phyloP scores from a whole-genome alignment of 2,888 invertebrate species.

The Elegia similella region DNA sequence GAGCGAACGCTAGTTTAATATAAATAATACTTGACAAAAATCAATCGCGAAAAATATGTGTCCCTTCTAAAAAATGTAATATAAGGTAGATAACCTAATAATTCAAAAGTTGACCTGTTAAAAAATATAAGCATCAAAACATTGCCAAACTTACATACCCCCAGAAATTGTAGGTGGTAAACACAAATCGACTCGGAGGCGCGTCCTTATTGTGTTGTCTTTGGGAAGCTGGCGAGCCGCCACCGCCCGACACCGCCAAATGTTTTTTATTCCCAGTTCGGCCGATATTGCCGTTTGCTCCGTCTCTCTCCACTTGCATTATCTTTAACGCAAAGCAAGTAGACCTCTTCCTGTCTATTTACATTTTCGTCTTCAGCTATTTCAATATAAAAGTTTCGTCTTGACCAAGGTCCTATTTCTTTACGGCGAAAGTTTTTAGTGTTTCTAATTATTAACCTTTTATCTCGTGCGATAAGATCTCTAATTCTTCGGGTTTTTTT shows the following conservation, averaged over 20 bases:
- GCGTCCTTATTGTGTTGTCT: constrained; percentile 74
- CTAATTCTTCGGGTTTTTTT: too few species aligned
- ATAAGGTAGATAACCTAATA: too few species aligned
- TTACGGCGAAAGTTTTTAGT: not conserved
- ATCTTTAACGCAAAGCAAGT: constrained; percentile 3
- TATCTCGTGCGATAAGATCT: too few species aligned
- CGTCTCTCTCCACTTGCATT: constrained; percentile 28
- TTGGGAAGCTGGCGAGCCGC: constrained; percentile 62
- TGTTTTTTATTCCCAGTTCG: constrained; percentile 59
- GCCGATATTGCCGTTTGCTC: constrained; percentile 65
- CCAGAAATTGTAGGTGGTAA: constrained; percentile 59
- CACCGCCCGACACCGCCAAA: constrained; percentile 56
- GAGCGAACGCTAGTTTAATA: too few species aligned
- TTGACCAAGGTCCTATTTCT: not conserved
- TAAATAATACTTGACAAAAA: too few species aligned
- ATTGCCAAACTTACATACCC: constrained; percentile 3
- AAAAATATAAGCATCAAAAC: too few species aligned
- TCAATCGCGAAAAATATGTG: too few species aligned
- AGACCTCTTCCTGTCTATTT: constrained; percentile 9
- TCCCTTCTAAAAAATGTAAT: too few species aligned
- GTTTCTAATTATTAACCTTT: too few species aligned
- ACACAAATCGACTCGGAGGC: constrained; percentile 65
- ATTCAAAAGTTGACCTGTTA: too few species aligned
- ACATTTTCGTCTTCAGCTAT: not conserved
- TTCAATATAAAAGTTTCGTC: not conserved